Percentiles rank a stretch among this genome's conserved stretches.
phyloP scores from a whole-genome alignment of 2,113 vertebrate species.

The Poecilia latipinna region DNA sequence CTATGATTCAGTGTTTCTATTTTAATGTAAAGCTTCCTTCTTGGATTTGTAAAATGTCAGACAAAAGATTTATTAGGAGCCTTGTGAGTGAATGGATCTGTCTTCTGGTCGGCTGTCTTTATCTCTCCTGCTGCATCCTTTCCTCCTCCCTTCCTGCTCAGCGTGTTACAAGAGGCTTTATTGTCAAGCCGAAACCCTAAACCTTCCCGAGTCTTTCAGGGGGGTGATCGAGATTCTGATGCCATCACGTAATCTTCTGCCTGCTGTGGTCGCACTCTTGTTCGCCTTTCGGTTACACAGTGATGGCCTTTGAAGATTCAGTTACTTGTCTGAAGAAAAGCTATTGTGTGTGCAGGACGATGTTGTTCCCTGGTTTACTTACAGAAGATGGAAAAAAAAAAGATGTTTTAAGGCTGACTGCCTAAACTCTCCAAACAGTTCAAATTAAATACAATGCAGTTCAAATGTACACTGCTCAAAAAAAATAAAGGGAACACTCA shows the following conservation, averaged over 20 bases:
- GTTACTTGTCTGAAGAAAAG: slow-evolving; percentile 33
- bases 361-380: slow-evolving; percentile 13
- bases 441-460: not conserved
- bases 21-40: slow-evolving; percentile 36
- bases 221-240: slow-evolving; percentile 42
- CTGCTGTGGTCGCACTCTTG: slow-evolving; percentile 33
- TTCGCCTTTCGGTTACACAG: slow-evolving; percentile 32
- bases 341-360: slow-evolving; percentile 13
- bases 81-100: slow-evolving; percentile 52
- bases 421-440: not conserved
- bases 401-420: not conserved
- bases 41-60: slow-evolving; percentile 39
- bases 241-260: slow-evolving; percentile 39
- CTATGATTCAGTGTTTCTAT: slow-evolving; percentile 30
- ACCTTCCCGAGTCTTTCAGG: slow-evolving; percentile 46
- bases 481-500: no score
- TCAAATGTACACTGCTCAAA: not conserved
- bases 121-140: slow-evolving; percentile 14
- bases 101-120: slow-evolving; percentile 10
- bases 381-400: not conserved
- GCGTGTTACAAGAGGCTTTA: slow-evolving; percentile 37
- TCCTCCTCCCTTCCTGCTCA: slow-evolving; percentile 10
- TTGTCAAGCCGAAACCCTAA: slow-evolving; percentile 46
- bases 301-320: slow-evolving; percentile 44
- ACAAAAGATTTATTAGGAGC: slow-evolving; percentile 45